Conservation (phyloP, 2,888 invertebrate genomes). For the Stenchaetothrips biformis region DNA sequence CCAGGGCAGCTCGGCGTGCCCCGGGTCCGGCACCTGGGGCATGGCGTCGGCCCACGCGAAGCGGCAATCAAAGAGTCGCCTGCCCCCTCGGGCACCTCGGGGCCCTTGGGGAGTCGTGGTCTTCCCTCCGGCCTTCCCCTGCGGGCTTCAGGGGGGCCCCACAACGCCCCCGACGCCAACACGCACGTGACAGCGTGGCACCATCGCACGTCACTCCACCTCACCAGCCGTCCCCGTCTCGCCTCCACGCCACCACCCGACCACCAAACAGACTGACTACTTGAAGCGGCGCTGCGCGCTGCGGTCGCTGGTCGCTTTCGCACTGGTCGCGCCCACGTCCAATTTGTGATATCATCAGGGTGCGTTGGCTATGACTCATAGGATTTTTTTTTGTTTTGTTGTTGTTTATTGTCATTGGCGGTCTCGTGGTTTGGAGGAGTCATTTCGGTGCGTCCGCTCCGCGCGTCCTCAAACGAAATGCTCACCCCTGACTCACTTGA, state of each 20-base stretch:
- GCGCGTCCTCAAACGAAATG: not conserved
- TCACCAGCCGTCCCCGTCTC: not conserved
- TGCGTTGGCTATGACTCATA: not conserved
- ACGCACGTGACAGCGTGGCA: not conserved
- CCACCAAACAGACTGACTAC: not conserved
- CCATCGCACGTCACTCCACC: not conserved
- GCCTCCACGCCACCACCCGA: too few relatives aligned
- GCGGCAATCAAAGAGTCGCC: not conserved
- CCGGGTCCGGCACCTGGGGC: too few relatives aligned
- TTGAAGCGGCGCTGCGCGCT: not conserved
- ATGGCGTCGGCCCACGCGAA: too few relatives aligned
- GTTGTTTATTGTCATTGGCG: not conserved
- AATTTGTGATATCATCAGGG: not conserved
- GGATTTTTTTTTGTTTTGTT: not conserved
- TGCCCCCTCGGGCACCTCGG: not conserved
- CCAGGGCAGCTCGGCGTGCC: not conserved
- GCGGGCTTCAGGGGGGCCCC: not conserved
- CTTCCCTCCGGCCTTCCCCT: not conserved
- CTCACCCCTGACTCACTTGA: not conserved
- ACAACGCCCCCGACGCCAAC: not conserved
- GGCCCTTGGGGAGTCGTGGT: not conserved
- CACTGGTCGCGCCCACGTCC: not conserved
- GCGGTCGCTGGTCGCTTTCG: not conserved
- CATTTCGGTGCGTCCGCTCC: not conserved
- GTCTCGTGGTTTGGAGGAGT: not conserved